Evolutionary conservation across 2,888 invertebrate species (phyloP).

Genomic region (Sinopyrophorus schimmeli): DNA sequence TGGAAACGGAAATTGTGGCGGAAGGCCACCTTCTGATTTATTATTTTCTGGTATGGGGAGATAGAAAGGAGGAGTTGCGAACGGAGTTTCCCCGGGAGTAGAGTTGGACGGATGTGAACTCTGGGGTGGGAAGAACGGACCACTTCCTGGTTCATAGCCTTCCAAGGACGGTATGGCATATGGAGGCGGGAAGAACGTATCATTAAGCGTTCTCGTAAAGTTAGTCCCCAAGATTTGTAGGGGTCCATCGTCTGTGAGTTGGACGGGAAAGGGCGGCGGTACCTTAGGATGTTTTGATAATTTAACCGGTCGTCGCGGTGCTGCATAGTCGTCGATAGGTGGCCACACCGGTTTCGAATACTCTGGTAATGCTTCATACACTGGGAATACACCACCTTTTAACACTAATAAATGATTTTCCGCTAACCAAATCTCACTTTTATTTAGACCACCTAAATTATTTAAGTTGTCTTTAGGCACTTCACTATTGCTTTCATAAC

Average conservation of each 20-base stretch:
- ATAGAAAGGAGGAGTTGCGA: slow-evolving; percentile 66
- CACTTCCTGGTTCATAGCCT: slow-evolving; percentile 55
- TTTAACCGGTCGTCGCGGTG: slow-evolving; percentile 82
- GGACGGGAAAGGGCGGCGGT: slow-evolving; percentile 93
- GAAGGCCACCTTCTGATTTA: slow-evolving; percentile 56
- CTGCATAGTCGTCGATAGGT: slow-evolving; percentile 82
- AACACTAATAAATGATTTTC: slow-evolving; percentile 85
- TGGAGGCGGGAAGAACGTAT: slow-evolving; percentile 59
- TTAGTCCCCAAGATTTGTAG: slow-evolving; percentile 84
- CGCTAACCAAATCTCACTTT: slow-evolving; percentile 87
- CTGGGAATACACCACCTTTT: slow-evolving; percentile 72
- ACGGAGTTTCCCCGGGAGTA: slow-evolving; percentile 68
- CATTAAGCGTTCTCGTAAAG: slow-evolving; percentile 72
- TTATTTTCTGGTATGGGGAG: slow-evolving; percentile 55
- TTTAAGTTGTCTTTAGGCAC: slow-evolving; percentile 79
- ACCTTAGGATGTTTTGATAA: slow-evolving; percentile 80
- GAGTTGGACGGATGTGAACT: slow-evolving; percentile 67
- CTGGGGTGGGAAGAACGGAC: slow-evolving; percentile 61
- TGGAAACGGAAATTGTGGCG: slow-evolving; percentile 58
- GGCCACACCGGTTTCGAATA: slow-evolving; percentile 64
- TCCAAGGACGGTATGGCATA: slow-evolving; percentile 53
- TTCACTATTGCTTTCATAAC: slow-evolving; percentile 79
- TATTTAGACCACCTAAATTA: slow-evolving; percentile 78
- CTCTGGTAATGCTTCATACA: slow-evolving; percentile 55
- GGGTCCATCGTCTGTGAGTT: slow-evolving; percentile 82